A percentile compares a stretch with the other conserved stretches of the same genome.
These are phyloP conservation scores for Melanotaenia nigrans DNA, from an alignment of 2,797 vertebrate species.

Conservation along the genomic window DNA sequence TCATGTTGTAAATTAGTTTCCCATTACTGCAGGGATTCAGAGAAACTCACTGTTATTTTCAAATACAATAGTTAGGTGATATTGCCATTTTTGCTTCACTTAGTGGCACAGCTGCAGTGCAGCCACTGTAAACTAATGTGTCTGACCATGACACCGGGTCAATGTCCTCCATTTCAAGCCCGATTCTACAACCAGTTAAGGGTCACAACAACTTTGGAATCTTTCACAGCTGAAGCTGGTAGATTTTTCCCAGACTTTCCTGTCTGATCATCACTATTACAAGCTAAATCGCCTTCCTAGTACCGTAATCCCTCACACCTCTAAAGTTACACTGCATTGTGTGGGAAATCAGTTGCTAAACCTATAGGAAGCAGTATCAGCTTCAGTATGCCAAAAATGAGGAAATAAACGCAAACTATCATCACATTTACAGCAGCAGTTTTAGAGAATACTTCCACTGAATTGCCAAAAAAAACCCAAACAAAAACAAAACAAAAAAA, in stretches of 20 bases:
- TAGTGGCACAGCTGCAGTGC: constrained; percentile 56
- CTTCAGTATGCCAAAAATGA: constrained; percentile 60
- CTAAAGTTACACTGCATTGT: constrained; percentile 78
- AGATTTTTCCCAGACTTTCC: constrained; percentile 71
- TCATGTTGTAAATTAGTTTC: constrained; percentile 16
- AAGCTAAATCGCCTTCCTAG: constrained; percentile 72
- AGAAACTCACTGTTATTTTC: not conserved
- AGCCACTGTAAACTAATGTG: constrained; percentile 69
- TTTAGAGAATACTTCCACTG: constrained; percentile 67
- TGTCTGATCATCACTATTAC: constrained; percentile 68
- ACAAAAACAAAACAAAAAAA: too few relatives aligned
- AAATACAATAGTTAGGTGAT: constrained; percentile 24
- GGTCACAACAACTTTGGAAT: constrained; percentile 69
- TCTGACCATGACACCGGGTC: constrained; percentile 65
- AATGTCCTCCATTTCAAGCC: constrained; percentile 70
- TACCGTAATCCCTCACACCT: constrained; percentile 75
- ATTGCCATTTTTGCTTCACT: constrained; percentile 64
- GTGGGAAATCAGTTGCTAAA: constrained; percentile 75
- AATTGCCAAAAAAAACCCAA: constrained; percentile 9
- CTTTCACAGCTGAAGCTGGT: constrained; percentile 54
- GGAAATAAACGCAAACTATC: constrained; percentile 58
- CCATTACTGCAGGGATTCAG: constrained; percentile 7
- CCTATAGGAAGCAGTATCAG: constrained; percentile 63
- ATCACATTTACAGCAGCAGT: constrained; percentile 59
- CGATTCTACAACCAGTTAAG: constrained; percentile 66